Evolutionary conservation across 1,140 invertebrate genomes (phyloP).

Genomic region (Drosophila littoralis): DNA sequence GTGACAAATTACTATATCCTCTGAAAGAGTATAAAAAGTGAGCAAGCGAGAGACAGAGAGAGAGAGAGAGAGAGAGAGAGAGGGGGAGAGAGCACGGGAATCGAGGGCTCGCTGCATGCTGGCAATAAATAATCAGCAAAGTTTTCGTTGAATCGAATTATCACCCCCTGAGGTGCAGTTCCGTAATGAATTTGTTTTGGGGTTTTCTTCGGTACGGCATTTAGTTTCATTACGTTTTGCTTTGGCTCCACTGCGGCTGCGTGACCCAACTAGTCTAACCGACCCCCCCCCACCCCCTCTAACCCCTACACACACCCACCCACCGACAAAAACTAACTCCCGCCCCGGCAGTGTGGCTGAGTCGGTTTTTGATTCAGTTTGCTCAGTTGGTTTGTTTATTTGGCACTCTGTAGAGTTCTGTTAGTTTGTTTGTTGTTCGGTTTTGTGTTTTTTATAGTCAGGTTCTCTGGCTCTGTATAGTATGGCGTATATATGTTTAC

Average conservation of each 20-base stretch:
- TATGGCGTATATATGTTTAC: slow-evolving; percentile 2
- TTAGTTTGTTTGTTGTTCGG: slow-evolving; percentile 64
- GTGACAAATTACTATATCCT: too few species aligned
- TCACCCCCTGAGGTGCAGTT: slow-evolving; percentile 82
- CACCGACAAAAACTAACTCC: neutral
- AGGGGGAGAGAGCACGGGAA: slow-evolving; percentile 42
- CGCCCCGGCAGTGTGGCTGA: slow-evolving; percentile 24
- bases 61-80: slow-evolving; percentile 14
- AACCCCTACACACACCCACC: too few species aligned
- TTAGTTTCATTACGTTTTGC: slow-evolving; percentile 75
- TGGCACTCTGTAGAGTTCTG: slow-evolving; percentile 9
- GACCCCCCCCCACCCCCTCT: neutral
- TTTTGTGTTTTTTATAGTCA: slow-evolving; percentile 45
- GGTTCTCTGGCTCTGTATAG: neutral
- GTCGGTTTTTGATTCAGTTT: slow-evolving; percentile 51
- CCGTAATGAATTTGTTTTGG: slow-evolving; percentile 82
- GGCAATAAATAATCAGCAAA: slow-evolving; percentile 83
- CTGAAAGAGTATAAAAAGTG: slow-evolving; percentile 1
- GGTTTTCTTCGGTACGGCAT: slow-evolving; percentile 68
- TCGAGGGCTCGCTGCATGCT: slow-evolving; percentile 23
- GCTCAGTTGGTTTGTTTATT: slow-evolving; percentile 53
- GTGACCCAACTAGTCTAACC: slow-evolving; percentile 48
- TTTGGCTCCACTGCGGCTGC: slow-evolving; percentile 62
- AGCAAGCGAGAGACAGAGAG: slow-evolving; percentile 10
- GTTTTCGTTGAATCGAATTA: slow-evolving; percentile 82